Evolutionary conservation across 2,113 vertebrate species (phyloP).

Genomic region (Stigmatopora nigra): DNA sequence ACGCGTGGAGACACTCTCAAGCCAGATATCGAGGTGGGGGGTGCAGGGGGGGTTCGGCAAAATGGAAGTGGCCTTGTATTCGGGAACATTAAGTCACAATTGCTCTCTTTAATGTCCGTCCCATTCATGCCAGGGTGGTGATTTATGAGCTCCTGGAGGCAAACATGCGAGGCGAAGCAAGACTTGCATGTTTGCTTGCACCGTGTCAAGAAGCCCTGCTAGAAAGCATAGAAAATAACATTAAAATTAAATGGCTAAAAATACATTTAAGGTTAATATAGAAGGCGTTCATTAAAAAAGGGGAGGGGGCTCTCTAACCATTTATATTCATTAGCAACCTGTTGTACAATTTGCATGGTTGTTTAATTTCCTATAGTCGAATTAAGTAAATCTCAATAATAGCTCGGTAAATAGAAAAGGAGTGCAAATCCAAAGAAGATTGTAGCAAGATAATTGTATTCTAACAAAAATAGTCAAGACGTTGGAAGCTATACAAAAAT

Average conservation of each 20-base stretch:
- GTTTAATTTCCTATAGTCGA: slow-evolving; percentile 23
- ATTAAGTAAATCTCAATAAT: background rate
- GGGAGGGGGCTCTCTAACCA: background rate
- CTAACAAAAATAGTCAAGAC: slow-evolving; percentile 97
- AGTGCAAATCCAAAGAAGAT: slow-evolving; percentile 49
- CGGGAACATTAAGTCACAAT: slow-evolving; percentile 88
- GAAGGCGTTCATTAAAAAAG: too few relatives aligned
- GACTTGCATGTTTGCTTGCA: slow-evolving; percentile 60
- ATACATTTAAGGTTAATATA: too few relatives aligned
- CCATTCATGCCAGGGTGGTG: slow-evolving; percentile 93
- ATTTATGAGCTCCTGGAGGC: slow-evolving; percentile 95
- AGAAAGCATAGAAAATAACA: too few relatives aligned
- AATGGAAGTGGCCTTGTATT: slow-evolving; percentile 94
- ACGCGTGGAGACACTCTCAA: slow-evolving; percentile 82
- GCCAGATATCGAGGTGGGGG: slow-evolving; percentile 65
- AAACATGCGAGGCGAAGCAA: slow-evolving; percentile 67
- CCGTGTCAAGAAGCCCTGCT: slow-evolving; percentile 32
- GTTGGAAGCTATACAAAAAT: slow-evolving; percentile 96
- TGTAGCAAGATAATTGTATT: slow-evolving; percentile 96
- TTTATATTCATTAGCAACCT: slow-evolving; percentile 58
- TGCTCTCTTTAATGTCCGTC: slow-evolving; percentile 94
- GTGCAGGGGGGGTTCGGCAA: slow-evolving; percentile 70
- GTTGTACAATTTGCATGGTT: slow-evolving; percentile 56
- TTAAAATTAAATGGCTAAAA: background rate
- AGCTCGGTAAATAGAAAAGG: slow-evolving; percentile 18